Evolutionary conservation across 2,113 vertebrate species (phyloP).

Genomic region (Eclectus roratus): DNA sequence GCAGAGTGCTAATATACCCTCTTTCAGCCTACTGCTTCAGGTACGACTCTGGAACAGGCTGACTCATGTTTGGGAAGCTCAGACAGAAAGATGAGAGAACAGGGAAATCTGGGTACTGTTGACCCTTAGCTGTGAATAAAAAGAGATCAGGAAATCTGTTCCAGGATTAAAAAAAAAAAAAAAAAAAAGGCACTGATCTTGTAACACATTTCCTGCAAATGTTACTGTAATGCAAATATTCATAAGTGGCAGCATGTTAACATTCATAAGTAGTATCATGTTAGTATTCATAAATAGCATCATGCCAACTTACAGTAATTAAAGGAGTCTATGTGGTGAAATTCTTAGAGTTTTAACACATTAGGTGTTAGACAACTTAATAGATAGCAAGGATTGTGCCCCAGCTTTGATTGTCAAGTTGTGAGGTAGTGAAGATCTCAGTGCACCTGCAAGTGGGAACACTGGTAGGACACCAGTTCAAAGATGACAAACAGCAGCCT

Average conservation of each 20-base stretch:
- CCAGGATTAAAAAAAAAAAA: neutral
- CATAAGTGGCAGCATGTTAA: neutral
- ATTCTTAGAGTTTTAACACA: neutral
- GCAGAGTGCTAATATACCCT: neutral
- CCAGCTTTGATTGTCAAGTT: neutral
- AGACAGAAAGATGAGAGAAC: neutral
- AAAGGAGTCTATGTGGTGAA: neutral
- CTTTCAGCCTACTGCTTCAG: constrained; percentile 22
- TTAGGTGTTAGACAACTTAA: constrained; percentile 26
- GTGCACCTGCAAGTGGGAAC: neutral
- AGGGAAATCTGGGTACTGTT: neutral
- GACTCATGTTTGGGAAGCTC: neutral
- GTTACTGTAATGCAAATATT: neutral
- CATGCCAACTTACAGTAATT: neutral
- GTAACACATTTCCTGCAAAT: neutral
- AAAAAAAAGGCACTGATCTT: neutral
- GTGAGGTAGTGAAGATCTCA: neutral
- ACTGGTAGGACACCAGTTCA: rapidly evolving
- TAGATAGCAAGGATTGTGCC: neutral
- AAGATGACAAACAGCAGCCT: neutral
- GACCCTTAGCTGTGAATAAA: neutral
- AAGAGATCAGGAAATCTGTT: neutral
- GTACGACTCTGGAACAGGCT: neutral
- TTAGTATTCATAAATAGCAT: constrained; percentile 10
- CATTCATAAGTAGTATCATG: neutral